A percentile compares a stretch with the other conserved stretches of the same genome.
Evolutionary conservation across 2,888 invertebrate genomes (phyloP).

Genomic region (Galerucella pusilla): DNA sequence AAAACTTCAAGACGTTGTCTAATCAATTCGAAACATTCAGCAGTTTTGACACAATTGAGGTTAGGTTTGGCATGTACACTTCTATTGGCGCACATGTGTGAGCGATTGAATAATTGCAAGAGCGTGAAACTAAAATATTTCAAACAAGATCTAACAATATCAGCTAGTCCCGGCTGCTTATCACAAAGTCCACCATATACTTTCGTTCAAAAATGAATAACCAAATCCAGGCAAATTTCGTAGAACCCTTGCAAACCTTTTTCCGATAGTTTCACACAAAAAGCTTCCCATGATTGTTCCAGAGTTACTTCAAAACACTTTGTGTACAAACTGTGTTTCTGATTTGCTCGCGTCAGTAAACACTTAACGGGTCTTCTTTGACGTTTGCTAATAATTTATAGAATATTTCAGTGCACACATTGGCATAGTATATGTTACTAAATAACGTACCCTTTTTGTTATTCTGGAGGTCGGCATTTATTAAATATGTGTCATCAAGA

Average conservation of each 20-base stretch:
- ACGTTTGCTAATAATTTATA: constrained; percentile 16
- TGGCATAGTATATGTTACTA: not conserved
- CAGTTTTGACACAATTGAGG: no score
- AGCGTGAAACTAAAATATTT: no score
- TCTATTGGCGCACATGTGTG: no score
- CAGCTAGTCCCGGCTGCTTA: not conserved
- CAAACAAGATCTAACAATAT: not conserved
- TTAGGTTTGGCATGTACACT: no score
- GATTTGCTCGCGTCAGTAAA: constrained; percentile 30
- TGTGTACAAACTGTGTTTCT: constrained; percentile 16
- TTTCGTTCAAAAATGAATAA: constrained; percentile 3
- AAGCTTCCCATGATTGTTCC: not conserved
- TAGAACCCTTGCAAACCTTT: not conserved
- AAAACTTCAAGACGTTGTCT: no score
- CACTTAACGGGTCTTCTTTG: constrained; percentile 29
- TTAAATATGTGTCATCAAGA: no score
- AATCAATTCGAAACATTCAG: no score
- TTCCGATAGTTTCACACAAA: not conserved
- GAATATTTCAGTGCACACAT: not conserved
- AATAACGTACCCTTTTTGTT: no score
- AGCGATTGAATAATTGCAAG: no score
- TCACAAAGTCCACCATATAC: not conserved
- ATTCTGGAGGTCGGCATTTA: no score
- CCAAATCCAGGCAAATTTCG: not conserved
- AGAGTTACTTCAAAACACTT: constrained; percentile 2